Conservation (phyloP, 2,113 vertebrate genomes). For the Neotragus pygmaeus region DNA sequence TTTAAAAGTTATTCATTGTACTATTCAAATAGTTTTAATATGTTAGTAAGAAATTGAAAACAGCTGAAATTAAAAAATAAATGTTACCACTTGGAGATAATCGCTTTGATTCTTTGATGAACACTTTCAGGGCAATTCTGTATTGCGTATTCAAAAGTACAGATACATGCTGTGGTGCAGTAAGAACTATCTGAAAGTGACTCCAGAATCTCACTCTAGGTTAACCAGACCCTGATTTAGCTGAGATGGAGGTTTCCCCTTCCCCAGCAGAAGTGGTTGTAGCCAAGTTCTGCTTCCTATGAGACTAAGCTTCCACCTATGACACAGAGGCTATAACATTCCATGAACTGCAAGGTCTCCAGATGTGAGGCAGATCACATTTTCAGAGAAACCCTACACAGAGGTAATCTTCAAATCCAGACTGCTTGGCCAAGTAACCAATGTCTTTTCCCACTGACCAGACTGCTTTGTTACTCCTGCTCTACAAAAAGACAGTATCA, state of each 20-base stretch:
- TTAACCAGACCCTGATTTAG: not conserved
- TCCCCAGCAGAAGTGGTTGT: not conserved
- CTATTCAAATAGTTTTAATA: not conserved
- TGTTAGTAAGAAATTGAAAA: not conserved
- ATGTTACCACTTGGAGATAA: not conserved
- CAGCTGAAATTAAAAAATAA: not conserved
- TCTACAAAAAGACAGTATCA: not conserved
- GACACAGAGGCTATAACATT: not conserved
- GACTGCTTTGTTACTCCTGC: not conserved
- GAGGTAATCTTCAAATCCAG: not conserved
- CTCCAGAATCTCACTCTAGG: not conserved
- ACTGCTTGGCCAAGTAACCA: not conserved
- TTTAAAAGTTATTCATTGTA: not conserved
- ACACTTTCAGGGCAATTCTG: not conserved
- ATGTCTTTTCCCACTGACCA: not conserved
- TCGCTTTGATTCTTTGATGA: not conserved
- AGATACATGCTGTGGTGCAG: not conserved
- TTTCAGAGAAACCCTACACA: not conserved
- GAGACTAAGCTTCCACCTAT: not conserved
- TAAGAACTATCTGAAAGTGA: not conserved
- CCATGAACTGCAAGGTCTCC: not conserved
- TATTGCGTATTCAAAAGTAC: not conserved
- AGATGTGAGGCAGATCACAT: not conserved
- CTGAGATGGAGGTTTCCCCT: not conserved
- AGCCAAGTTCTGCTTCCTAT: not conserved